Evolutionary conservation across 1,140 invertebrate species (phyloP).

Genomic region (Dreissena polymorpha): DNA sequence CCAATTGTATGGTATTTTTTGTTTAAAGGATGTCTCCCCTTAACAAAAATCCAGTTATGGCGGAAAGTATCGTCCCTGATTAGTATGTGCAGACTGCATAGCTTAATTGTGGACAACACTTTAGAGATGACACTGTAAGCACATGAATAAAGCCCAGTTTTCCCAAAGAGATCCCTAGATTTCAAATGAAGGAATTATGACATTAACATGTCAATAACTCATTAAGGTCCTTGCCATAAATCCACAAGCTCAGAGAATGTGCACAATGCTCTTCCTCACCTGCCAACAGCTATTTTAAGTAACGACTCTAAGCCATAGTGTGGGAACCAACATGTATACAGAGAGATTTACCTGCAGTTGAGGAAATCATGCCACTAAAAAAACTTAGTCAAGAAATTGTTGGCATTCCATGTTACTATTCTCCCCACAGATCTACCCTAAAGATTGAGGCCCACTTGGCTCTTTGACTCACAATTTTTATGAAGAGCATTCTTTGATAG

Average conservation of each 20-base stretch:
- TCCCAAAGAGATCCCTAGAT: too few relatives aligned
- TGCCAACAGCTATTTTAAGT: conserved; percentile 45
- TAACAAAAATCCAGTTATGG: too few relatives aligned
- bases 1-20: too few relatives aligned
- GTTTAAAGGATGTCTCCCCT: too few relatives aligned
- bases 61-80: too few relatives aligned
- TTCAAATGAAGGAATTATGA: neutral
- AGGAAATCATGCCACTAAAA: conserved; percentile 41
- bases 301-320: conserved; percentile 46
- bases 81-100: too few relatives aligned
- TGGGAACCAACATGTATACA: conserved; percentile 47
- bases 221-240: neutral
- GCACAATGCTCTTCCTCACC: conserved; percentile 33
- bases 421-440: neutral
- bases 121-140: too few relatives aligned
- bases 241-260: conserved; percentile 16
- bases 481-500: too few relatives aligned
- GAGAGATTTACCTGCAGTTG: conserved; percentile 24
- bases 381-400: conserved; percentile 29
- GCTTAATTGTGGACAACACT: too few relatives aligned
- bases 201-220: neutral
- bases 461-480: too few relatives aligned
- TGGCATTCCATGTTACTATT: conserved; percentile 24
- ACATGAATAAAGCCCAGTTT: too few relatives aligned
- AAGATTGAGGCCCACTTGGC: too few relatives aligned